Evolutionary conservation across 2,888 invertebrate species (phyloP).

Genomic region (Dicranocentrus wangi): DNA sequence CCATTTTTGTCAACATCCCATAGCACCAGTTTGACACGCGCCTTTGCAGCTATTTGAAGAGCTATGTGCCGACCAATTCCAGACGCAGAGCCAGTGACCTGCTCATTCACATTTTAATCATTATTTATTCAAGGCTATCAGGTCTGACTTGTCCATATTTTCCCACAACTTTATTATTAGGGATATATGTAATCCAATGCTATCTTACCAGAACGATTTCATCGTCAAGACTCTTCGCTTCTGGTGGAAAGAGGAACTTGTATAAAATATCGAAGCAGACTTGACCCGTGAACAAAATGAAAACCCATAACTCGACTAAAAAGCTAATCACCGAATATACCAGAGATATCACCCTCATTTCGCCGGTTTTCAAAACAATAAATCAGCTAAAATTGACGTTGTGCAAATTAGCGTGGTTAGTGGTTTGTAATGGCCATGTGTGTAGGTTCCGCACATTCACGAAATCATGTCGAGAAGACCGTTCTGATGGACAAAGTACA

Average conservation of each 20-base stretch:
- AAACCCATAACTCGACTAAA: constrained; percentile 49
- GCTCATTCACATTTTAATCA: background rate
- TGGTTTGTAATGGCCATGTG: no score
- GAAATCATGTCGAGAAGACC: no score
- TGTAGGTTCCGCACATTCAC: no score
- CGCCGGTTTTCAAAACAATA: no score
- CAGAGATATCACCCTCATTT: constrained; percentile 50
- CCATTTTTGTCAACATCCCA: constrained; percentile 80
- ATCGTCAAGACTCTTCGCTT: constrained; percentile 60
- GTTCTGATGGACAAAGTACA: no score
- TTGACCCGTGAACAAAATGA: constrained; percentile 41
- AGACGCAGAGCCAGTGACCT: constrained; percentile 79
- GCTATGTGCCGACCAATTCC: constrained; percentile 82
- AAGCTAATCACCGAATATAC: constrained; percentile 59
- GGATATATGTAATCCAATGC: no score
- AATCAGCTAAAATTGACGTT: no score
- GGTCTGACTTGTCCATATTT: no score
- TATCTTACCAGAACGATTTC: constrained; percentile 67
- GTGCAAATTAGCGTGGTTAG: no score
- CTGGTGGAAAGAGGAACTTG: constrained; percentile 56
- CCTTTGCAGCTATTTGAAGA: constrained; percentile 77
- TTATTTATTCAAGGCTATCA: no score
- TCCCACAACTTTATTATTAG: no score
- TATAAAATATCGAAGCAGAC: constrained; percentile 46
- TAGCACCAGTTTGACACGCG: constrained; percentile 80